Evolutionary conservation across 2,888 invertebrate genomes (phyloP), one percentile per base, ranked within the genome.

Genomic region (Uropetala carovei): DNA sequence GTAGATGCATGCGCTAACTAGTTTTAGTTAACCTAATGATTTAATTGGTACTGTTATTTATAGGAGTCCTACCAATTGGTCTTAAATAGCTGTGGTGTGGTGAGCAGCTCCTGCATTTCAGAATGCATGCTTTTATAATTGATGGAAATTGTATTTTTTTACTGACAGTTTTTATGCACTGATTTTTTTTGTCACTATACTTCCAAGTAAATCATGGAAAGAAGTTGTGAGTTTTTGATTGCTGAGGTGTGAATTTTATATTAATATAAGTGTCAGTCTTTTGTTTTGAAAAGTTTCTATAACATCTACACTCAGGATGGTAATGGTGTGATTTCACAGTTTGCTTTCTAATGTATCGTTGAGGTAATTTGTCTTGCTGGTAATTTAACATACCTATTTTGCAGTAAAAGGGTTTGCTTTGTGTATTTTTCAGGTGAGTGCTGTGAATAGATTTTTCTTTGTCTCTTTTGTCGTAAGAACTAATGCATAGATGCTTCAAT

Each of bases 21-120:
- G 89, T 56, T 43, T 5, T 64, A 89, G 43, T 10, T 64, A 89
- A n/a, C 89, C 30, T 89, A 58, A 89, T 89, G 10, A 89, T 64
- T 68, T 43, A 60, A 86, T 30, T 59, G 89, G 64, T 27, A 64
- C 30, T 64, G 89, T 89, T 43, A 43, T 89, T 64, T 89, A 43
- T 89, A 89, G 89, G 89, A 68, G 27, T 64, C 89, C 68, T 64
- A 43, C 30, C 30, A n/a, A 89, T 89, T 68, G 30, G 11, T 27
- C 75, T n/a, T 89, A 89, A 68, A 64, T 89, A 68, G 89, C 89
- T 89, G 89, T 89, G 27, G 64, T 89, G 89, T 64, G 89, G 64
- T 43, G 64, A 89, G 59, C 64, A 89, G 89, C n/a, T 89, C 89
- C 60, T 89, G 64, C 89, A 43, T 89, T 43, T n/a, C 43, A 43